A percentile compares a stretch with the other conserved stretches of the same genome.
These are phyloP conservation scores for Odontocerum albicorne DNA, from an alignment of 2,888 invertebrate species.

Conservation along the genomic window DNA sequence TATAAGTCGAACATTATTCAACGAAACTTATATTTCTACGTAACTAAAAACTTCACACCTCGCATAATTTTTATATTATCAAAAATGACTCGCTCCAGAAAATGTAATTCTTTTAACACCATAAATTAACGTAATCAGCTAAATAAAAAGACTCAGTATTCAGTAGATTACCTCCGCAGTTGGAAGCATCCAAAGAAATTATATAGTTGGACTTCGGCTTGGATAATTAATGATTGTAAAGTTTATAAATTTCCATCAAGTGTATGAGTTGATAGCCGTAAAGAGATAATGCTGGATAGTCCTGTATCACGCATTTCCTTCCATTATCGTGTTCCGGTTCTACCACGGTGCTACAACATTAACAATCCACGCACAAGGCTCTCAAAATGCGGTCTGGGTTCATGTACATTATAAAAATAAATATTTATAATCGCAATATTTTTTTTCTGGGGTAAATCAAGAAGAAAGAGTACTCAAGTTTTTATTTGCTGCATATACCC, in stretches of 20 bases:
- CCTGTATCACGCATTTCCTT: conserved; percentile 32
- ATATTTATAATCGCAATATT: no score
- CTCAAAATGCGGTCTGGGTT: background rate
- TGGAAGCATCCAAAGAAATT: conserved; percentile 23
- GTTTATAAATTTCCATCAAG: conserved; percentile 35
- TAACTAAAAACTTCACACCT: no score
- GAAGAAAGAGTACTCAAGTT: no score
- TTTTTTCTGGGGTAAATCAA: no score
- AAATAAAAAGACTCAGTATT: conserved; percentile 1
- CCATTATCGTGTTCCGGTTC: conserved; percentile 3
- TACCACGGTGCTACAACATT: background rate
- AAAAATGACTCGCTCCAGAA: no score
- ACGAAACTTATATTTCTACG: no score
- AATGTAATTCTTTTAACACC: no score
- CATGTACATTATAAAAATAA: no score
- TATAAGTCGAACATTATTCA: no score
- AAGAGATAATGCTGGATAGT: conserved; percentile 35
- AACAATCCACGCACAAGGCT: background rate
- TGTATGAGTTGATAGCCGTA: conserved; percentile 34
- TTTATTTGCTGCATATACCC: no score
- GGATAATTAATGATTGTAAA: conserved; percentile 36
- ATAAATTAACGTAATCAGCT: conserved; percentile 9
- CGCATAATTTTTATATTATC: no score
- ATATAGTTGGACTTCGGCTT: conserved; percentile 26
- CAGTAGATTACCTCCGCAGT: background rate